Evolutionary conservation across 2,797 vertebrate species (phyloP).

Genomic region (Poeciliopsis infans): DNA sequence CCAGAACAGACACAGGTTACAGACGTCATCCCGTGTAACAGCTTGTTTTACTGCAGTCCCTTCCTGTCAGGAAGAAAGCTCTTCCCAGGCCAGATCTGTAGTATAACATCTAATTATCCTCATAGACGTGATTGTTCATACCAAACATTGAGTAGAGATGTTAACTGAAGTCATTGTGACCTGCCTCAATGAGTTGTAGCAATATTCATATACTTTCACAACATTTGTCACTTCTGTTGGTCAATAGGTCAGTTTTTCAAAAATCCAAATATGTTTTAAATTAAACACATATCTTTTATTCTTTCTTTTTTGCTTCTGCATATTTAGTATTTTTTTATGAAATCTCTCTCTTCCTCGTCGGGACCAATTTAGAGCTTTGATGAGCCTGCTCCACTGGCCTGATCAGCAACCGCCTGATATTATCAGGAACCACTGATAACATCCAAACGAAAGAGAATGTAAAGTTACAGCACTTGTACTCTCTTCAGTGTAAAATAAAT

Average conservation of each 20-base stretch:
- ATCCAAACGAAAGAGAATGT: background rate
- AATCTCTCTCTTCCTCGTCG: background rate
- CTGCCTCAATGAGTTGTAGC: background rate
- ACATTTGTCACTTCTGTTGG: background rate
- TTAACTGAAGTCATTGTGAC: background rate
- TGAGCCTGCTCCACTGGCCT: background rate
- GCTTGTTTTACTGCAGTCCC: conserved; percentile 11
- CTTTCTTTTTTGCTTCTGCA: background rate
- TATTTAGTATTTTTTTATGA: background rate
- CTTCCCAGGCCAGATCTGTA: background rate
- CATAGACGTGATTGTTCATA: background rate
- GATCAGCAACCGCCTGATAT: background rate
- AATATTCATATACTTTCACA: background rate
- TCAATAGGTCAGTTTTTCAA: background rate
- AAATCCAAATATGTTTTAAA: background rate
- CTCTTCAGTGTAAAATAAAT: background rate
- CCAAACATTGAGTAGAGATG: background rate
- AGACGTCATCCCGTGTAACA: conserved; percentile 12
- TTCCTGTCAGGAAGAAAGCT: background rate
- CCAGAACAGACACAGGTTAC: background rate
- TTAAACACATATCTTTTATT: background rate
- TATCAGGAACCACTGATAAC: background rate
- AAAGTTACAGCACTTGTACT: background rate
- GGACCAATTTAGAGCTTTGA: background rate
- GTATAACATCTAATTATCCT: background rate